A percentile compares a stretch with the other conserved stretches of the same genome.
phyloP scores from a whole-genome alignment of 2,113 vertebrate species.

The Rhabdornis inornatus region DNA sequence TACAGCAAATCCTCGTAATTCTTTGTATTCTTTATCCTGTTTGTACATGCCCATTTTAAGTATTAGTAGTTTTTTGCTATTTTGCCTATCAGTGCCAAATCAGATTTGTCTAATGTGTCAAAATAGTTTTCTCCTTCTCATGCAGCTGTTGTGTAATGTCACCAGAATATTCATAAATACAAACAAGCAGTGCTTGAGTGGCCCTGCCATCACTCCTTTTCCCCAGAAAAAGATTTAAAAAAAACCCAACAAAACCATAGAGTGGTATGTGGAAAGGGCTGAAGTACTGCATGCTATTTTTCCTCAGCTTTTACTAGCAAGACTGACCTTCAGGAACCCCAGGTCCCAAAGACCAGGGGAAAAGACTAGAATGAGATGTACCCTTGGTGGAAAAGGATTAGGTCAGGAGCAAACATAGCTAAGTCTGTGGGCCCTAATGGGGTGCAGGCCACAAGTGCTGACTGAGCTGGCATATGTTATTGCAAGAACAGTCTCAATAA shows the following conservation, averaged over 20 bases:
- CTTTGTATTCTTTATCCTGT: neutral
- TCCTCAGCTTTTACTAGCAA: neutral
- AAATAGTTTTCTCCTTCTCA: neutral
- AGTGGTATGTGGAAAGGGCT: neutral
- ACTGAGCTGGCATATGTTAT: neutral
- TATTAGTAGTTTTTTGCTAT: neutral
- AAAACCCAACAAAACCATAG: too few species aligned
- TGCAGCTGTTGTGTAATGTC: neutral
- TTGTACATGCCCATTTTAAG: neutral
- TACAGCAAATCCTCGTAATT: neutral
- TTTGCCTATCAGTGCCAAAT: neutral
- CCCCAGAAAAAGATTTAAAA: neutral
- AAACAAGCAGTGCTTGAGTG: neutral
- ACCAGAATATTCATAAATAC: neutral
- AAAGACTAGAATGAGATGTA: neutral
- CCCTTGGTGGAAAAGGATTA: neutral
- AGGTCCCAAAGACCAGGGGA: neutral
- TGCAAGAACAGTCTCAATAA: neutral
- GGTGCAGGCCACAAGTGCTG: neutral
- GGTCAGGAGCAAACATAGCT: neutral
- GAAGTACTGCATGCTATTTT: neutral
- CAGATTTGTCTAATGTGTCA: neutral
- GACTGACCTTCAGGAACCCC: neutral
- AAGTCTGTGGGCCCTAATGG: neutral
- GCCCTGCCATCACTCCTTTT: neutral